Conservation (phyloP, 2,888 invertebrate genomes). For the Ochropacha duplaris region DNA sequence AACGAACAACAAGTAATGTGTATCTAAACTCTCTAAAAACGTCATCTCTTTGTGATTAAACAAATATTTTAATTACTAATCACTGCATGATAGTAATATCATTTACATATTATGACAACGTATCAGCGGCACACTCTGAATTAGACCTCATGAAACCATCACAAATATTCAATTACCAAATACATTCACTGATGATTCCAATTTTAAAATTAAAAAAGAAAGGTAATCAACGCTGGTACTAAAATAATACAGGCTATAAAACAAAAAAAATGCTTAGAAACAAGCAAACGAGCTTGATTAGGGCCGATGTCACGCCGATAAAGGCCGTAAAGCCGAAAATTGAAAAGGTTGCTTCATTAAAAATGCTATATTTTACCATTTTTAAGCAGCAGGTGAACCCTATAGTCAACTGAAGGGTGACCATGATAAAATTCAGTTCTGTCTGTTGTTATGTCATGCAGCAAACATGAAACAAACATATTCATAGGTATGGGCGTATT, state of each 20-base stretch:
- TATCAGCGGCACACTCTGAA: slow-evolving; percentile 15
- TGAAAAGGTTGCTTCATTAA: slow-evolving; percentile 80
- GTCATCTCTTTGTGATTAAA: slow-evolving; percentile 11
- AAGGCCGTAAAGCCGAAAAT: slow-evolving; percentile 76
- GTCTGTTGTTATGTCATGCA: too few species aligned
- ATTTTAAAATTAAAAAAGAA: slow-evolving; percentile 65
- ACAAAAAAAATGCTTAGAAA: slow-evolving; percentile 50
- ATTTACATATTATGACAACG: slow-evolving; percentile 15
- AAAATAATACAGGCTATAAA: slow-evolving; percentile 32
- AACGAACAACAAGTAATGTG: too few species aligned
- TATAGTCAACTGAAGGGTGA: slow-evolving; percentile 56
- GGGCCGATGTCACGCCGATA: slow-evolving; percentile 81
- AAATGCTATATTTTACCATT: slow-evolving; percentile 80
- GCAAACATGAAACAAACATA: too few species aligned
- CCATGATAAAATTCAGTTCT: slow-evolving; percentile 33
- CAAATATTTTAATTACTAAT: slow-evolving; percentile 24
- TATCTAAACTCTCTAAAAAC: too few species aligned
- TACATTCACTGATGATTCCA: slow-evolving; percentile 45
- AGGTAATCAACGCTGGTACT: slow-evolving; percentile 62
- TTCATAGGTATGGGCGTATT: too few species aligned
- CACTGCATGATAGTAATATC: slow-evolving; percentile 17
- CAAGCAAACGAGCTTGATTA: slow-evolving; percentile 73
- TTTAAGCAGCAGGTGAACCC: slow-evolving; percentile 77
- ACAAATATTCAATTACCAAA: slow-evolving; percentile 63
- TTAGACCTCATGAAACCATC: slow-evolving; percentile 42